Evolutionary conservation across 2,888 invertebrate genomes (phyloP), one percentile per base, ranked within the genome.

Genomic region (Sarcophaga caerulescens): DNA sequence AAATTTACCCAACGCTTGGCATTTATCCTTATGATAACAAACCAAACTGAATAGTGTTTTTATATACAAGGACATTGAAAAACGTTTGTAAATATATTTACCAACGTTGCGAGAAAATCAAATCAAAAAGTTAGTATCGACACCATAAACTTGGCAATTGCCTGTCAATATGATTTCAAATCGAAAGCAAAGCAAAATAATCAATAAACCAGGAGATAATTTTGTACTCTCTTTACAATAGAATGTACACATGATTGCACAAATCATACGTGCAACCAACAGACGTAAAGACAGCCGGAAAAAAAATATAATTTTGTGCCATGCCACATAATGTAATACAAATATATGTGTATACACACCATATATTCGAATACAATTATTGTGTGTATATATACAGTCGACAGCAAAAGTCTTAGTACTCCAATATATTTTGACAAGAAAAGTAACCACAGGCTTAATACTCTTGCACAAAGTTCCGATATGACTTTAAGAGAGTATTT

Each of bases 171-270:
- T 59, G 35, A 45, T 44, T 23, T 65, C 71, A 77, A 73, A 73
- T 35, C 44, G 59, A 71, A 83, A 35, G 35, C 35, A 35, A 35
- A 35, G 35, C 0, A 25, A 35, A 35, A 35, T 68, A 76, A 80
- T 84, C 79, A 79, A 84, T 84, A 84, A 21, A 60, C 65, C 19
- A 25, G 25, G 14, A 66, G 79, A 80, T 76, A 76, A 84, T 76
- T 73, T 80, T 65, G 44, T 76, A 66, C 44, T 62, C 70, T 60
- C 65, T 75, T 75, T 65, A 47, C 59, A 75, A 63, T 65, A 71
- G 60, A 78, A 84, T 84, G 65, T 71, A 63, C 65, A 79, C 74
- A 75, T 59, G 70, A 84, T 79, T 79, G 75, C 60, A 79, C 75
- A 80, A 70, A 79, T 74, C 74, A 80, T 80, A 80, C 62, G 25